These are phyloP conservation scores for Gerosis bhagava DNA, from an alignment of 2,888 invertebrate species.

Conservation along the genomic window DNA sequence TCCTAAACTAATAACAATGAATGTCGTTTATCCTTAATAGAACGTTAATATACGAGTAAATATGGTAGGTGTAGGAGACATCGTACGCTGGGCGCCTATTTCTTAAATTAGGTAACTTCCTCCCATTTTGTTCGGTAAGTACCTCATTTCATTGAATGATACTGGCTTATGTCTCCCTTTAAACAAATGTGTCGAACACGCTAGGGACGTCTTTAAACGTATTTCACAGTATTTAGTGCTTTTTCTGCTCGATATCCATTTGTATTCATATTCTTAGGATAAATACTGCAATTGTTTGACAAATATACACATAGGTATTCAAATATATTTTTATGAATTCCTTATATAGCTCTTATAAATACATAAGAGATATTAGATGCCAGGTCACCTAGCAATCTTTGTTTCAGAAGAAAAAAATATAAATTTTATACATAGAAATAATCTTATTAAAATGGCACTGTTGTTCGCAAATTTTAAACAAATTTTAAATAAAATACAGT, in stretches of 20 bases:
- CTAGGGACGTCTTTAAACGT: constrained; percentile 20
- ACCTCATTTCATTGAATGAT: constrained; percentile 26
- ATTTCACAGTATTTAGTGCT: constrained; percentile 16
- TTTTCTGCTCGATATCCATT: constrained; percentile 2
- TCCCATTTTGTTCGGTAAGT: constrained; percentile 23
- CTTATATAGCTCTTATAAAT: no score
- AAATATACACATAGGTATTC: no score
- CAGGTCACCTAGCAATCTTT: no score
- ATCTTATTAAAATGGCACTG: no score
- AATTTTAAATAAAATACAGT: no score
- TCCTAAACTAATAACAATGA: constrained; percentile 21
- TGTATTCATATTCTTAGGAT: no score
- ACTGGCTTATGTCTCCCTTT: constrained; percentile 22
- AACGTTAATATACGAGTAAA: constrained; percentile 13
- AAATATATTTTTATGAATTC: no score
- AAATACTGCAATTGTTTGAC: no score
- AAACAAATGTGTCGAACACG: constrained; percentile 21
- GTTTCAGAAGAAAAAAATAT: no score
- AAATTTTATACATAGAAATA: no score
- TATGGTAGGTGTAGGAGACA: constrained; percentile 19
- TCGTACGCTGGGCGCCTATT: constrained; percentile 23
- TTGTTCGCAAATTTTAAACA: no score
- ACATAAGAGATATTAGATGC: no score
- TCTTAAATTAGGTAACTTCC: constrained; percentile 21
- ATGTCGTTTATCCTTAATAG: constrained; percentile 16